Base-by-base conservation (phyloP, 1,140 invertebrate species). In the Drosophila kepulauana region DNA sequence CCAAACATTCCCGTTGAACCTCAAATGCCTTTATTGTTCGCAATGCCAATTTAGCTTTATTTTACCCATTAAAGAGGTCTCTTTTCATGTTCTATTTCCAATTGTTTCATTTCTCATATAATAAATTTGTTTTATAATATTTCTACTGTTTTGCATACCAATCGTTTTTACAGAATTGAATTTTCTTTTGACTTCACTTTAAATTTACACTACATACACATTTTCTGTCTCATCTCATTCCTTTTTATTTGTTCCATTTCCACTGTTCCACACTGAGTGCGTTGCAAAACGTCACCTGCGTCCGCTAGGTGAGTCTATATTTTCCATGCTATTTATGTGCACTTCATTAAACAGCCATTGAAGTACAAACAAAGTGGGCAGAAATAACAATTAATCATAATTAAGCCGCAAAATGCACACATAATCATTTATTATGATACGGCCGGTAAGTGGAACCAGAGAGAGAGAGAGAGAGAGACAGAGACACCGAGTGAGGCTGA, bases 381-480 rank as follows among this genome's bases (percentile, higher is more conserved):
- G 51, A 59, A 79, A 86, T 82, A 82, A 70, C 80, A 87, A 88
- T 87, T 87, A 87, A 87, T 87, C 84, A 87, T 84, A 88, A 87
- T 87, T 87, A 87, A 80, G 79, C 69, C 61, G 46, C 61, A 75
- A 62, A 71, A 59, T 76, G 72, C 62, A 67, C 68, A 74, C 65
- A 68, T 73, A 78, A 74, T 78, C 70, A 79, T 77, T 74, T 77
- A 69, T 57, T 64, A 72, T 71, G 61, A 59, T 30, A 38, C 7
- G 28, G 45, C 30, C 35, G 51, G 51, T n/a, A 35, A 35, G 3
- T 13, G 5, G 28, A 20, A 11, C 46, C 10, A 45, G 11, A 43
- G 48, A n/a, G 25, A 33, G 13, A 46, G 7, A 61, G n/a, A 54
- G 13, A 35, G 6, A 54, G 48, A n/a, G 41, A 25, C 16, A 56